A percentile compares a stretch with the other conserved stretches of the same genome.
Conservation (phyloP, 2,888 invertebrate species). For the Hanleya hanleyi region DNA sequence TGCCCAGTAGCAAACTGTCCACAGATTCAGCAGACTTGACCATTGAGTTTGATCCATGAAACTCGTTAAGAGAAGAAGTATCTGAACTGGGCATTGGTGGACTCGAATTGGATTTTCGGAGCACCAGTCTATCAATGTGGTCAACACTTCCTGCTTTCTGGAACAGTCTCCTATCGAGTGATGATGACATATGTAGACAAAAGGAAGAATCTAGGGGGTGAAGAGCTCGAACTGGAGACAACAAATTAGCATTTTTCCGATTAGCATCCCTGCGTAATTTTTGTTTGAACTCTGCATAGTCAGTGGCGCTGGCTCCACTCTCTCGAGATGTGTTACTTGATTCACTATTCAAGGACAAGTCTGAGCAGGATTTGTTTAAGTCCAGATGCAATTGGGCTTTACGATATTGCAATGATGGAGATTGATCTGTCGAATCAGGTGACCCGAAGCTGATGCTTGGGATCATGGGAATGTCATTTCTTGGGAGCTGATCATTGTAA, state of each 20-base stretch:
- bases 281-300: not conserved
- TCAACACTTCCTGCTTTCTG: not conserved
- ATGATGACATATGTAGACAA: not conserved
- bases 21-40: constrained; percentile 6
- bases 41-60: not conserved
- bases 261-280: not conserved
- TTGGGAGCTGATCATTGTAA: not conserved
- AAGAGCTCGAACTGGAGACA: not conserved
- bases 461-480: not conserved
- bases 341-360: not conserved
- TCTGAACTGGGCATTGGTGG: not conserved
- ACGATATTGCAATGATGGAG: not conserved
- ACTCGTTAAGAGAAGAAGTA: not conserved
- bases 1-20: constrained; percentile 16
- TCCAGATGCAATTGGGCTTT: not conserved
- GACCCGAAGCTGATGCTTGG: not conserved
- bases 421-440: not conserved
- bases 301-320: not conserved
- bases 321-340: not conserved
- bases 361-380: not conserved
- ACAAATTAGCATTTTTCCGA: not conserved
- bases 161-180: not conserved
- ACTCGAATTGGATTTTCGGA: not conserved
- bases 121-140: not conserved
- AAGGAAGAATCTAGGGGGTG: not conserved